Base-by-base conservation (phyloP, 2,797 vertebrate species). In the Oreochromis mossambicus region DNA sequence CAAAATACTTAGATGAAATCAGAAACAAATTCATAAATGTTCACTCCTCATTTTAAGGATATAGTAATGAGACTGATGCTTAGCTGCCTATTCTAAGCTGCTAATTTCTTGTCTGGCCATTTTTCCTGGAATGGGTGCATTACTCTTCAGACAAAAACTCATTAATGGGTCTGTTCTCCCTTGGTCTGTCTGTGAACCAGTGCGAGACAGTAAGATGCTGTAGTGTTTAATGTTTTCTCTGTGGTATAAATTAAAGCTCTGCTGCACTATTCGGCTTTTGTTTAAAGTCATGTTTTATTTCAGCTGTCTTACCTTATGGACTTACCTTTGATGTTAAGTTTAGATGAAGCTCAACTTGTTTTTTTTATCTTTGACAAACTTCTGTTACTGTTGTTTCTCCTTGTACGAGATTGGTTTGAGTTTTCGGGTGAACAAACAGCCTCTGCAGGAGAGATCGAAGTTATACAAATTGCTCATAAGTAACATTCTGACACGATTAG, bases 401-500 rank as follows among this genome's bases (percentile, higher is more conserved):
- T 2, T 41, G 14, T 43, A n/a, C 54, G 19, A 13, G 36, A 78
- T 66, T 21, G 21, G 34, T 73, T 77, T 66, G 5, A 75, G 84
- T 80, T 89, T 51, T 43, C 43, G 51, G 61, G 36, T 26, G 58
- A 58, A 77, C 43, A 34, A 70, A 51, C 14, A 21, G 38, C 29
- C 52, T 11, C 84, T 34, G 52, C 77, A 38, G 83, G 76, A 73
- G 76, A 85, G 43, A 80, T 73, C 32, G 52, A 84, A 84, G 75
- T 86, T 77, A 83, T 81, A 7, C 77, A 78, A 80, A 92, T 66
- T 73, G 38, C 34, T 82, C 29, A 77, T 68, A 32, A 85, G 52
- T 87, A 51, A 82, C 38, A 9, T 79, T 91, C 38, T 26, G n/a
- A 77, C 38, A 46, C 52, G 11, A 79, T 91, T 68, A 77, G 89